A percentile compares a stretch with the other conserved stretches of the same genome.
Conservation (phyloP, 2,113 vertebrate species). For the Corydoras maculifer region DNA sequence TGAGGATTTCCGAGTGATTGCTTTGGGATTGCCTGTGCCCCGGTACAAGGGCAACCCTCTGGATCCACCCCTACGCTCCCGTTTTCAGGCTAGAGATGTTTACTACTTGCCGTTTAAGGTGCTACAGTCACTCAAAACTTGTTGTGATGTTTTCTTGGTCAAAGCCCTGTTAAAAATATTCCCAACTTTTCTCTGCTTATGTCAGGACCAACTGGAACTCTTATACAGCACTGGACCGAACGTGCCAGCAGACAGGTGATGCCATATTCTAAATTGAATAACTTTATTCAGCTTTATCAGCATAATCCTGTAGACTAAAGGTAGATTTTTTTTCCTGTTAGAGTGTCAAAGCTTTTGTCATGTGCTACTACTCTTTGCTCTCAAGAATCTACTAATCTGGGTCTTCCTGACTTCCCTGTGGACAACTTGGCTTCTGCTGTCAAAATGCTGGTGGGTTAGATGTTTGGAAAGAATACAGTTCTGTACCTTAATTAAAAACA, state of each 20-base stretch:
- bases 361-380: constrained; percentile 90
- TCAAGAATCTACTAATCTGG: constrained; percentile 82
- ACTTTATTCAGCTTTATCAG: not conserved
- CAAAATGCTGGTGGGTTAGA: constrained; percentile 77
- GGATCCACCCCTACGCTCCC: constrained; percentile 91
- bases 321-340: constrained; percentile 44
- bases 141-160: not conserved
- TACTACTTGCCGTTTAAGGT: constrained; percentile 94
- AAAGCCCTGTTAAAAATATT: not conserved
- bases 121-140: constrained; percentile 4
- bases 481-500: no score
- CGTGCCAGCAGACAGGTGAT: no score
- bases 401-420: constrained; percentile 93
- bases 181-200: constrained; percentile 42
- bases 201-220: not conserved
- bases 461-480: no score
- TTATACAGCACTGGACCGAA: no score
- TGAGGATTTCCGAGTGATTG: constrained; percentile 95
- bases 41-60: constrained; percentile 88
- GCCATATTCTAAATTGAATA: no score
- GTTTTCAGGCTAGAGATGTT: constrained; percentile 94
- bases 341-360: constrained; percentile 88
- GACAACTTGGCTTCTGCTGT: constrained; percentile 81
- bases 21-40: constrained; percentile 89
- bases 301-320: not conserved